Evolutionary conservation across 2,888 invertebrate genomes (phyloP).

Genomic region (Onthophagus sagittarius): DNA sequence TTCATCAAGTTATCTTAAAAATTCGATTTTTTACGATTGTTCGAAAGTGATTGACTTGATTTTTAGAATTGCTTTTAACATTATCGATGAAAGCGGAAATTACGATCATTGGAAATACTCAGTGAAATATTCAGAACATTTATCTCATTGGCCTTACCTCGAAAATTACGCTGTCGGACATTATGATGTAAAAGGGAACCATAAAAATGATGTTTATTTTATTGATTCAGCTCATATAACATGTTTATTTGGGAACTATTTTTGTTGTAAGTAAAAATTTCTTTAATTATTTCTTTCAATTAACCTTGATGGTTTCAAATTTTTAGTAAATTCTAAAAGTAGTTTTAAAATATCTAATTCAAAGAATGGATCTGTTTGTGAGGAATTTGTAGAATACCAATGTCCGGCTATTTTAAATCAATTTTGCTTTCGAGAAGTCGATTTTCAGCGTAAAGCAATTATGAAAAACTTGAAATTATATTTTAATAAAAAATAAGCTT

Average conservation of each 20-base stretch:
- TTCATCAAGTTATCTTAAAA: too few relatives aligned
- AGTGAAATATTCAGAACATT: constrained; percentile 60
- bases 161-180: constrained; percentile 56
- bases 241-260: constrained; percentile 56
- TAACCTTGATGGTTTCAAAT: too few relatives aligned
- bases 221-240: constrained; percentile 62
- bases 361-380: constrained; percentile 48
- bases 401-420: constrained; percentile 58
- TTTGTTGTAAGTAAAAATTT: constrained; percentile 56
- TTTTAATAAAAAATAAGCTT: constrained; percentile 28
- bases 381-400: constrained; percentile 58
- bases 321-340: constrained; percentile 58
- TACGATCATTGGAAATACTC: constrained; percentile 68
- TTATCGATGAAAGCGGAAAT: constrained; percentile 62
- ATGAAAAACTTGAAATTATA: constrained; percentile 43
- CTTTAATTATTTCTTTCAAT: not conserved
- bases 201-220: constrained; percentile 49
- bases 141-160: constrained; percentile 63
- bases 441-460: constrained; percentile 42
- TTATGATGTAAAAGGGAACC: constrained; percentile 55
- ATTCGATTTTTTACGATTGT: too few relatives aligned
- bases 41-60: too few relatives aligned
- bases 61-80: constrained; percentile 57
- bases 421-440: constrained; percentile 58
- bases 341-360: constrained; percentile 55